These are phyloP conservation scores for Agrilus planipennis DNA, from an alignment of 1,140 invertebrate species.

Conservation along the genomic window DNA sequence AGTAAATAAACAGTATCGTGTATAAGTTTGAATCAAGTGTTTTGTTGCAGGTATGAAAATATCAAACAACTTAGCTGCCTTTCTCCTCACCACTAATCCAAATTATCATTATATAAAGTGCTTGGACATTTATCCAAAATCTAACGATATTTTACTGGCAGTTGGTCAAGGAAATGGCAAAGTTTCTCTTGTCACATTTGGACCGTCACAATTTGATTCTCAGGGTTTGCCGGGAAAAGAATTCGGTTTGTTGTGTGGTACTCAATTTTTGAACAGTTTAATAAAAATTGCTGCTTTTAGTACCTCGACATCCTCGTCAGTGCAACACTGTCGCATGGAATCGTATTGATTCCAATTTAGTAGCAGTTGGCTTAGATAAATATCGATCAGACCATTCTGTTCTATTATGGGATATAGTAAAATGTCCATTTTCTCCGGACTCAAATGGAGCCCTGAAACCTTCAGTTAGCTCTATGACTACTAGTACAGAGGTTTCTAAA, in stretches of 20 bases:
- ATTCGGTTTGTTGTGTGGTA: constrained; percentile 45
- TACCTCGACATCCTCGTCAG: constrained; percentile 64
- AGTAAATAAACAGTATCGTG: constrained; percentile 23
- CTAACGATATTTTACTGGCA: constrained; percentile 64
- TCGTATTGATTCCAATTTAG: constrained; percentile 65
- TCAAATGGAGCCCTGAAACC: constrained; percentile 14
- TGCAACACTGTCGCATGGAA: constrained; percentile 87
- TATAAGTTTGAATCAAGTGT: constrained; percentile 8
- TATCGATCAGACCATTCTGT: constrained; percentile 72
- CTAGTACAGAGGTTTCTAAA: constrained; percentile 34
- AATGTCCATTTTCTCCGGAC: constrained; percentile 35
- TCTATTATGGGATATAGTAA: constrained; percentile 66
- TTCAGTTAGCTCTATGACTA: constrained; percentile 13
- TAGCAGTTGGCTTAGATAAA: constrained; percentile 79
- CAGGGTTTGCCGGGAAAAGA: constrained; percentile 59
- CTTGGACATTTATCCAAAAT: constrained; percentile 64
- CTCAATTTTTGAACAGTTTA: constrained; percentile 3
- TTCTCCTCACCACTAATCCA: constrained; percentile 51
- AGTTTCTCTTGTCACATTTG: constrained; percentile 67
- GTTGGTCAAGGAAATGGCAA: constrained; percentile 79
- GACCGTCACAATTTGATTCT: constrained; percentile 54
- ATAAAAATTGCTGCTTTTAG: constrained; percentile 35
- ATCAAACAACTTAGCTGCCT: constrained; percentile 52
- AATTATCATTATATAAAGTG: constrained; percentile 60
- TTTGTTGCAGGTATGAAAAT: constrained; percentile 47